Evolutionary conservation across 1,140 invertebrate species (phyloP).

Genomic region (Drosophila lowei): DNA sequence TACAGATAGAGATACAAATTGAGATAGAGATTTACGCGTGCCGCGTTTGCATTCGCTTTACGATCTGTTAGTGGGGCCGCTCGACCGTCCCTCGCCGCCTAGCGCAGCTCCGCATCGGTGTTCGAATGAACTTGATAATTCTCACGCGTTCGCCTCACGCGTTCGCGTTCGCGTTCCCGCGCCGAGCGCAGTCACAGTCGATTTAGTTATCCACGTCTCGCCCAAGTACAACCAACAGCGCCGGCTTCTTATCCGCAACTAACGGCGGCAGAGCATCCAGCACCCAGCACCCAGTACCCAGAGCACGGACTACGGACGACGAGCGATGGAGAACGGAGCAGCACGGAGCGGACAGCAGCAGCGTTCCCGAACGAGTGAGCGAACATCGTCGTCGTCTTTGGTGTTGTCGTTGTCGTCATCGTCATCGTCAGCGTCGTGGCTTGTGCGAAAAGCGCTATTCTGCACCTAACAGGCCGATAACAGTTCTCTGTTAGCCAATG

Average conservation of each 20-base stretch:
- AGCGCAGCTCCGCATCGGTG: too few species aligned
- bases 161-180: too few species aligned
- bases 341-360: conserved; percentile 32
- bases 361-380: conserved; percentile 56
- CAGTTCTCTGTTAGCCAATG: conserved; percentile 40
- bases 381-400: conserved; percentile 46
- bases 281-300: too few species aligned
- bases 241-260: conserved; percentile 59
- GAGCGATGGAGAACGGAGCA: conserved; percentile 12
- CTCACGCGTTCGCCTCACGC: conserved; percentile 30
- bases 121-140: conserved; percentile 35
- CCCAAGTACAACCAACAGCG: conserved; percentile 26
- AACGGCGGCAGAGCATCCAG: conserved; percentile 7
- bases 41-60: conserved; percentile 28
- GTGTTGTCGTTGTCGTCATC: conserved; percentile 29
- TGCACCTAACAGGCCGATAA: conserved; percentile 37
- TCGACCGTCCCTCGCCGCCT: too few species aligned
- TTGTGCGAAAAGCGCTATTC: conserved; percentile 60
- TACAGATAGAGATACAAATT: conserved; percentile 3
- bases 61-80: conserved; percentile 5
- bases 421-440: conserved; percentile 44
- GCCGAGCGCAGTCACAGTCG: conserved; percentile 1
- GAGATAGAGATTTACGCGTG: background rate
- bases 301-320: background rate
- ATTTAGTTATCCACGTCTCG: too few species aligned